Conservation (phyloP, 1,140 invertebrate genomes). For the Linepithema humile region DNA sequence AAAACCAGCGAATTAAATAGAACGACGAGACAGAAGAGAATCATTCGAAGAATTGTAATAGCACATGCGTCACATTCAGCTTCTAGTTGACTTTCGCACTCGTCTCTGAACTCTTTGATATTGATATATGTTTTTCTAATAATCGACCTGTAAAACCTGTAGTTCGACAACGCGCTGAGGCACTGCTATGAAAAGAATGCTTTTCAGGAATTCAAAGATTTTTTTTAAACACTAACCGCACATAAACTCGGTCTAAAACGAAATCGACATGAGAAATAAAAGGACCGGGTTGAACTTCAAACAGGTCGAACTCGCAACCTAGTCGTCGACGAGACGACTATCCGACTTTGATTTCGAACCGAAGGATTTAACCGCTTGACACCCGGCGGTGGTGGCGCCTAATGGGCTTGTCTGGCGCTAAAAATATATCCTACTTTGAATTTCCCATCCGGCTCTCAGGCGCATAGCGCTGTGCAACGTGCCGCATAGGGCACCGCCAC, state of each 20-base stretch:
- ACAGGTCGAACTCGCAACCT: slow-evolving; percentile 39
- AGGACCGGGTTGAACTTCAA: slow-evolving; percentile 17
- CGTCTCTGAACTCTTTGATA: neutral
- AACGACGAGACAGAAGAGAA: neutral
- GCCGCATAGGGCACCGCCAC: neutral
- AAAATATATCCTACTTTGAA: slow-evolving; percentile 72
- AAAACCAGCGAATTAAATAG: neutral
- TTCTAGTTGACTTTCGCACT: neutral
- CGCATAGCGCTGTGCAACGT: too few species aligned
- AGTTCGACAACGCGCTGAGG: neutral
- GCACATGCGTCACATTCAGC: neutral
- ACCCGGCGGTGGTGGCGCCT: slow-evolving; percentile 67
- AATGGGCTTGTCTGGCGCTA: slow-evolving; percentile 73
- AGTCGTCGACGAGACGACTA: slow-evolving; percentile 9
- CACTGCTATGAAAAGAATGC: neutral
- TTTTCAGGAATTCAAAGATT: neutral
- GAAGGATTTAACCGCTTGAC: slow-evolving; percentile 68
- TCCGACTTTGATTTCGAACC: slow-evolving; percentile 66
- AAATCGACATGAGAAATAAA: neutral
- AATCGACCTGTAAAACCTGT: neutral
- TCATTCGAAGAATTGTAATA: neutral
- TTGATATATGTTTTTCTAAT: neutral
- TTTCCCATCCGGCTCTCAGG: slow-evolving; percentile 57
- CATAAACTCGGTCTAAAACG: neutral
- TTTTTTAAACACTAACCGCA: neutral